A percentile compares a stretch with the other conserved stretches of the same genome.
Conservation (phyloP, 2,888 invertebrate species). For the Zelleria hepariella region DNA sequence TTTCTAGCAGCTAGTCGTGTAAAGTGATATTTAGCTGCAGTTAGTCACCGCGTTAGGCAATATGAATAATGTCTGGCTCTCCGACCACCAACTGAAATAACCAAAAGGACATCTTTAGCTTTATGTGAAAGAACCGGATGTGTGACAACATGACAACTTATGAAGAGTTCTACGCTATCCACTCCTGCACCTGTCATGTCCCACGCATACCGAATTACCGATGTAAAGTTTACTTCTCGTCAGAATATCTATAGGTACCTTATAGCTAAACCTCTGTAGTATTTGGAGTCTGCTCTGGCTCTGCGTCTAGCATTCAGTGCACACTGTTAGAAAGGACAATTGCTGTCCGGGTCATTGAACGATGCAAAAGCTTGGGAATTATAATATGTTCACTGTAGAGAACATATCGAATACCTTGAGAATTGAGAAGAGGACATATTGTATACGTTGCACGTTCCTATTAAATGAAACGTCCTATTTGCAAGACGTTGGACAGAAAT, state of each 20-base stretch:
- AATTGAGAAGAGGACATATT: not conserved
- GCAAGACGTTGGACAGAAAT: too few species aligned
- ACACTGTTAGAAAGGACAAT: constrained; percentile 40
- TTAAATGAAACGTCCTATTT: too few species aligned
- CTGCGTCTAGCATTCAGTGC: constrained; percentile 1
- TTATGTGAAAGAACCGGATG: not conserved
- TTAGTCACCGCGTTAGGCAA: constrained; percentile 24
- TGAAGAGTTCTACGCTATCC: not conserved
- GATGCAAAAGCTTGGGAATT: not conserved
- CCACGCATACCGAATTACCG: not conserved
- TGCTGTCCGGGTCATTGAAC: constrained; percentile 35
- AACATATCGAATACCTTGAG: not conserved
- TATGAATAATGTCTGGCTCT: constrained; percentile 29
- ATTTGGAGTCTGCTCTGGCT: not conserved
- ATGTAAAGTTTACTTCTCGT: not conserved
- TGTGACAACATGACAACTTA: not conserved
- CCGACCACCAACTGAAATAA: not conserved
- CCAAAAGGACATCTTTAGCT: not conserved
- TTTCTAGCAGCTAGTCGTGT: not conserved
- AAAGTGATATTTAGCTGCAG: not conserved
- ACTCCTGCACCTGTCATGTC: not conserved
- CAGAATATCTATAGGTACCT: not conserved
- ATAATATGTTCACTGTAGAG: not conserved
- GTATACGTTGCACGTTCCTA: too few species aligned
- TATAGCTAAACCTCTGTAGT: not conserved